Percentiles rank a stretch among this genome's conserved stretches.
These are phyloP conservation scores for Lytechinus pictus DNA, from an alignment of 35 echinoderm and acorn worm genomes.

Conservation along the genomic window DNA sequence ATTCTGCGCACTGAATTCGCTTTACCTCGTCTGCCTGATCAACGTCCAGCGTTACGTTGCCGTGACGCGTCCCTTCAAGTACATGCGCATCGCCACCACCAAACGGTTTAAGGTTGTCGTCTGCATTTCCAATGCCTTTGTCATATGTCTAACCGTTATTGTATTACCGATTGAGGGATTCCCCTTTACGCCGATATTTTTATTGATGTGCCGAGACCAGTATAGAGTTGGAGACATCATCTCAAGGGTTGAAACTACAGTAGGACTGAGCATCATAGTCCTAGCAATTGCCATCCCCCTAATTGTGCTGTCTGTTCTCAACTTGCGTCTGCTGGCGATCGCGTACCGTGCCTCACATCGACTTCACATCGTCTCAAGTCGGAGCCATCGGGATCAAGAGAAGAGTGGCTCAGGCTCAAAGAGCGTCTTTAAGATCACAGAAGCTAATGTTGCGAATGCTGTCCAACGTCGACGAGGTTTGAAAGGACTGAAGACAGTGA, in stretches of 20 bases:
- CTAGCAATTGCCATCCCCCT: background rate
- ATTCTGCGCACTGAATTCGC: background rate
- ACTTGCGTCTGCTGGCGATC: background rate
- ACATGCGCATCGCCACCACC: background rate
- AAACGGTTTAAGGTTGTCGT: background rate
- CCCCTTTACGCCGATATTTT: background rate
- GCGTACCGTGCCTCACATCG: background rate
- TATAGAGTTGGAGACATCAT: background rate
- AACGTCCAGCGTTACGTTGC: constrained; percentile 8
- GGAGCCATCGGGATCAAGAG: background rate
- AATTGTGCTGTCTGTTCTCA: background rate
- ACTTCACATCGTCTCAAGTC: background rate
- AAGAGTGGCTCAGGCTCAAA: background rate
- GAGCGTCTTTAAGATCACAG: background rate
- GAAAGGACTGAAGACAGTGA: background rate
- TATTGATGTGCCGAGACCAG: background rate
- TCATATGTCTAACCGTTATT: background rate
- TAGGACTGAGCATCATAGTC: background rate
- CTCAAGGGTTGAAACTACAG: background rate
- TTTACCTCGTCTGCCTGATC: background rate
- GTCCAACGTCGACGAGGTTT: background rate
- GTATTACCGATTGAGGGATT: constrained; percentile 6
- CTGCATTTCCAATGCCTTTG: background rate
- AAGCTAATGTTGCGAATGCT: background rate
- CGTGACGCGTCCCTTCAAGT: background rate